phyloP scores from a whole-genome alignment of 2,113 vertebrate genomes.

The Bufo gargarizans region DNA sequence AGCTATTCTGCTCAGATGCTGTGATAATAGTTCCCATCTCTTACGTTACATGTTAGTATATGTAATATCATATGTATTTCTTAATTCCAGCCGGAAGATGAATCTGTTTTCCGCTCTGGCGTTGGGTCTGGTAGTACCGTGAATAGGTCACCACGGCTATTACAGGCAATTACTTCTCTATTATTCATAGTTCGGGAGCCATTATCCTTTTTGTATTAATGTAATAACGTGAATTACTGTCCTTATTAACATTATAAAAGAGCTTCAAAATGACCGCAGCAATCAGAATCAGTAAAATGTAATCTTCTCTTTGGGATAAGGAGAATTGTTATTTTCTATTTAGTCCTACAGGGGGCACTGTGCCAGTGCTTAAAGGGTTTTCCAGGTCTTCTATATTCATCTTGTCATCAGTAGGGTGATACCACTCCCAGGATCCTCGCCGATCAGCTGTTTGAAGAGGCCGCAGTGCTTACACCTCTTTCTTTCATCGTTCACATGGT shows the following conservation, averaged over 20 bases:
- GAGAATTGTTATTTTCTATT: not conserved
- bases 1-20: not conserved
- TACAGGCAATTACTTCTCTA: conserved; percentile 57
- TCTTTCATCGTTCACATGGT: too few relatives aligned
- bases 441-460: too few relatives aligned
- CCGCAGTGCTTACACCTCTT: too few relatives aligned
- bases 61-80: conserved; percentile 22
- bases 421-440: too few relatives aligned
- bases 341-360: not conserved
- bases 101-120: conserved; percentile 40
- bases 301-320: not conserved
- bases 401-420: too few relatives aligned
- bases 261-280: conserved; percentile 39
- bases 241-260: conserved; percentile 54
- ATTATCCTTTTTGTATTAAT: conserved; percentile 58
- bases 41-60: conserved; percentile 17
- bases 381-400: too few relatives aligned
- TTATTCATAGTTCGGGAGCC: conserved; percentile 55
- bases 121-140: conserved; percentile 41
- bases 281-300: conserved; percentile 20
- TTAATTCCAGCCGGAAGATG: conserved; percentile 1
- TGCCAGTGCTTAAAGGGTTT: not conserved
- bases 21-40: conserved; percentile 8
- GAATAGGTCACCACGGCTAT: conserved; percentile 54
- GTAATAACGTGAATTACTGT: conserved; percentile 59